Conservation (phyloP, 2,113 vertebrate genomes). For the Probosciger aterrimus region DNA sequence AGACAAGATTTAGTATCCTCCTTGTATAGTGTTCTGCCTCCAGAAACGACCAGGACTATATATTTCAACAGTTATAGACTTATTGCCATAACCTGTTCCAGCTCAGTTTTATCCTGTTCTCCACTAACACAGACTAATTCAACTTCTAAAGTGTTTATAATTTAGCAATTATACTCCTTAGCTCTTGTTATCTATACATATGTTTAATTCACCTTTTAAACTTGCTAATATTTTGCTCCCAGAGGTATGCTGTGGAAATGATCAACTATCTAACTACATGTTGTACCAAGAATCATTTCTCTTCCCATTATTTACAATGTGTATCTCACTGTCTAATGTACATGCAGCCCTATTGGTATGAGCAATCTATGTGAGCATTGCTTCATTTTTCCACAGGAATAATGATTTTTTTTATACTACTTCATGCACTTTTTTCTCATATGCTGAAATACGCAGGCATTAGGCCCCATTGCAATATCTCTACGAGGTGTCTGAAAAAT, state of each 20-base stretch:
- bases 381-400: neutral
- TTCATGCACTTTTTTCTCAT: neutral
- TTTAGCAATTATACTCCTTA: neutral
- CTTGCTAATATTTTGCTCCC: neutral
- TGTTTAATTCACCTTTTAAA: neutral
- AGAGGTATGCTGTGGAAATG: neutral
- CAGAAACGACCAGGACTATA: neutral
- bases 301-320: neutral
- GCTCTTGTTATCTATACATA: neutral
- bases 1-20: neutral
- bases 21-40: neutral
- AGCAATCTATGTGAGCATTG: neutral
- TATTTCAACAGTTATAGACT: neutral
- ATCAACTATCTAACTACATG: neutral
- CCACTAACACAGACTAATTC: neutral
- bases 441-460: neutral
- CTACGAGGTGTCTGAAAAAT: neutral
- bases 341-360: neutral
- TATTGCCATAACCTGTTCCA: neutral
- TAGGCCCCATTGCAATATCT: neutral
- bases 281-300: neutral
- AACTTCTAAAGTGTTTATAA: neutral
- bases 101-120: neutral
- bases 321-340: neutral
- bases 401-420: neutral